Evolutionary conservation across 2,113 vertebrate genomes (phyloP), one percentile per base, ranked within the genome.

Genomic region (Archilochus colubris): DNA sequence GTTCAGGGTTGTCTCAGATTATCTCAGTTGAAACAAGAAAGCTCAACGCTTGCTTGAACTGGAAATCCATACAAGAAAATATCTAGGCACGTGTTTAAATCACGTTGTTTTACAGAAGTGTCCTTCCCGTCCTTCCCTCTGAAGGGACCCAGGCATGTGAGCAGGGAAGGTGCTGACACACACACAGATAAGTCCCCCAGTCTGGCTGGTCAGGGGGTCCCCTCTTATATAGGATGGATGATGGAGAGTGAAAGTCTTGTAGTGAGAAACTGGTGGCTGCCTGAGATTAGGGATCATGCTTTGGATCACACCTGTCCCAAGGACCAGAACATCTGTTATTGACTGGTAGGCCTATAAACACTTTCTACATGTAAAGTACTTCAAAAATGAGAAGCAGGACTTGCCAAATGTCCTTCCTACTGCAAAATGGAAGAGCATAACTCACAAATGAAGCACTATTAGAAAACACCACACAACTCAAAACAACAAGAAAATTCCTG

Each of bases 101-200:
- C 30, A 28, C 19, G 6, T 38, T 54, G 2, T 80, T 11, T 24
- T 82, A 82, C 40, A 53, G 46, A 68, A 3, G 7, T 30, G 5
- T 46, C 24, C 10, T 84, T 67, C 9, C 61, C 25, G 4, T 46
- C 24, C 10, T 84, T 67, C 9, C 57, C 25, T 69, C 36, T 44
- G 55, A 59, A 50, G 20, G 46, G 82, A 62, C 16, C 0, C 0
- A 48, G 18, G 7, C 13, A 31, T 0, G 0, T 16, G 28, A 68
- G 20, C 22, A 53, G n/a, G 22, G 13, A 64, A 43, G 38, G 22
- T 85, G 24, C n/a, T 67, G 43, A 36, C 48, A 51, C 15, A 51
- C 10, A 12, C 9, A 4, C 13, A 4, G 59, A 12, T 44, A 48
- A 12, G 16, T 68, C 7, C 10, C 31, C 9, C 9, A 31, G 7